Evolutionary conservation across 2,113 vertebrate genomes (phyloP).

Genomic region (Uropsilus gracilis): DNA sequence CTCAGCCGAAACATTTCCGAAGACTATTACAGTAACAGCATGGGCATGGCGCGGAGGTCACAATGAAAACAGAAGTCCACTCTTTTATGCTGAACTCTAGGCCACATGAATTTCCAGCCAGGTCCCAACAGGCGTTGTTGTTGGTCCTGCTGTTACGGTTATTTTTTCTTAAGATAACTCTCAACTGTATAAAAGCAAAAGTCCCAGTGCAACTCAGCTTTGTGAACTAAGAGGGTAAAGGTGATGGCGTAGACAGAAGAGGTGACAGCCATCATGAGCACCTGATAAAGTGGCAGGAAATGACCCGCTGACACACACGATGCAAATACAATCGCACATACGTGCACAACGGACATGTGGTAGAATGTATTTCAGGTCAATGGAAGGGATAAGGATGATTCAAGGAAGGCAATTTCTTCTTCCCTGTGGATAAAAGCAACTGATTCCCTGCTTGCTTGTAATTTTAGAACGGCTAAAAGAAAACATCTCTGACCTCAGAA

Average conservation of each 20-base stretch:
- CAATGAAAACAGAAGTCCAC: neutral
- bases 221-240: no score
- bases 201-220: rapidly evolving
- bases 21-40: neutral
- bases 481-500: neutral
- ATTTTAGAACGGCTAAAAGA: neutral
- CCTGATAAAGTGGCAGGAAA: no score
- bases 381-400: no score
- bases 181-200: neutral
- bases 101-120: neutral
- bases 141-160: neutral
- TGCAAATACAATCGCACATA: no score
- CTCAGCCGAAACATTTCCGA: neutral
- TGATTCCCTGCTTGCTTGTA: no score
- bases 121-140: neutral
- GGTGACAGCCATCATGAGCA: no score
- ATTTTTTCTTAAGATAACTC: neutral
- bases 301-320: no score
- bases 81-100: neutral
- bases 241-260: no score
- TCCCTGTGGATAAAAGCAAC: no score
- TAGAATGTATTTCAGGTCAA: no score
- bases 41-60: neutral
- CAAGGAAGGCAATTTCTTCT: no score
- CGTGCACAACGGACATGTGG: no score